Evolutionary conservation across 1,140 invertebrate species (phyloP), one percentile per base, ranked within the genome.

Genomic region (Conopomorpha cramerella): DNA sequence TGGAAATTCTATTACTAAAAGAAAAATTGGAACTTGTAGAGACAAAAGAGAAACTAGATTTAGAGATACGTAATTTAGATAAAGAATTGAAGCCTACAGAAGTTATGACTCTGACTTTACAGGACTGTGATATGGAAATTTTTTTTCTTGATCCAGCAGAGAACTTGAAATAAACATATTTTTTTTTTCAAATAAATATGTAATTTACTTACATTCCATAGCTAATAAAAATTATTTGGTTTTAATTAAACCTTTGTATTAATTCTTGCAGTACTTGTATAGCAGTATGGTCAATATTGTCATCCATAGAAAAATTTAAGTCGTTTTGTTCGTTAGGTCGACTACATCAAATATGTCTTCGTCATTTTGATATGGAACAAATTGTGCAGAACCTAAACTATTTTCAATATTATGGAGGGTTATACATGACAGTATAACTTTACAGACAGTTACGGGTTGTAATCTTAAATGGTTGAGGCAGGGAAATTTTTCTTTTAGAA

Each of bases 51-150:
- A 30, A 37, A 19, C 23, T 30, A n/a, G 17, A 37, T 30, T 30
- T 37, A 7, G 35, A 37, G 16, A 10, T 37, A 37, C 23, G 19
- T 1, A 37, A 37, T 14, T 18, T 30, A n/a, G 35, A 37, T 30
- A 37, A 23, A 23, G 27, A 37, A 30, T 30, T 37, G 12, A 30
- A 30, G n/a, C 13, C 30, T 2, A 16, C 6, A 13, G 8, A n/a
- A 3, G 27, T 17, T 13, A 30, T 18, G 2, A 23, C 18, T 13
- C 30, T 19, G 10, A 37, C 35, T 4, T 6, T 36, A 29, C 34
- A 4, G 13, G 16, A 15, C 2, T 34, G 14, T 13, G 27, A 36
- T 15, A 29, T 29, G 16, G n/a, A n/a, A 30, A 30, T 12, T 12
- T 7, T 30, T 30, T 3, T n/a, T 30, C n/a, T n/a, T n/a, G n/a